phyloP scores from a whole-genome alignment of 1,140 invertebrate genomes.

The Drosophila nikananu region DNA sequence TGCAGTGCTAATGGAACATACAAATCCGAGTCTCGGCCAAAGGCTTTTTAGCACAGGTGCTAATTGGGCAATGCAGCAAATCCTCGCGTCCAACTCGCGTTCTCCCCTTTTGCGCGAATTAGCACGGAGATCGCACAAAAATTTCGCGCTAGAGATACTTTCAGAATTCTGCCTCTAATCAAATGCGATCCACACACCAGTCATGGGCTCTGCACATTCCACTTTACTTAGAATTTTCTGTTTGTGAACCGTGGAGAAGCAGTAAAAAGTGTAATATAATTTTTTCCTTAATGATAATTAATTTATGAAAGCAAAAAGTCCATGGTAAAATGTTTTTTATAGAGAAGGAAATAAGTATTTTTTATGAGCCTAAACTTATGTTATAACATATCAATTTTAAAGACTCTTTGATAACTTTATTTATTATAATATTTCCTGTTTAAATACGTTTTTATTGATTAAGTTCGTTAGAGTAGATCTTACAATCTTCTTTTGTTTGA shows the following conservation, averaged over 20 bases:
- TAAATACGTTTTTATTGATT: background rate
- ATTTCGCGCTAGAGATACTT: constrained; percentile 61
- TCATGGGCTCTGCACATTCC: constrained; percentile 41
- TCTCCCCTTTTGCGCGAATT: constrained; percentile 32
- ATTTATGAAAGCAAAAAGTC: background rate
- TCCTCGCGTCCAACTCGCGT: constrained; percentile 36
- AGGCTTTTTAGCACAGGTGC: constrained; percentile 59
- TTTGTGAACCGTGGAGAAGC: constrained; percentile 17
- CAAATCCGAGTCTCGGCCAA: constrained; percentile 33
- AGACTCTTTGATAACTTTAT: background rate
- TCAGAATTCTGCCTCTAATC: constrained; percentile 44
- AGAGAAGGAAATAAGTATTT: background rate
- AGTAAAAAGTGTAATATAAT: background rate
- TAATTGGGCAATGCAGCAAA: constrained; percentile 58
- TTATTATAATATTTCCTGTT: background rate
- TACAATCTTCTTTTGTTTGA: background rate
- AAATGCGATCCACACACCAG: constrained; percentile 24
- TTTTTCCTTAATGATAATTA: background rate
- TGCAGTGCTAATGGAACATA: constrained; percentile 47
- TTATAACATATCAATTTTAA: background rate
- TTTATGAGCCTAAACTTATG: background rate
- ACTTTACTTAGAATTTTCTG: constrained; percentile 11
- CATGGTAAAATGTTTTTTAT: background rate
- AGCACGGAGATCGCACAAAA: constrained; percentile 50
- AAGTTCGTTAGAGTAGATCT: background rate